A percentile compares a stretch with the other conserved stretches of the same genome.
Conservation (phyloP, 92 coral and sea anemone genomes). For the Epizoanthus illoricatus region DNA sequence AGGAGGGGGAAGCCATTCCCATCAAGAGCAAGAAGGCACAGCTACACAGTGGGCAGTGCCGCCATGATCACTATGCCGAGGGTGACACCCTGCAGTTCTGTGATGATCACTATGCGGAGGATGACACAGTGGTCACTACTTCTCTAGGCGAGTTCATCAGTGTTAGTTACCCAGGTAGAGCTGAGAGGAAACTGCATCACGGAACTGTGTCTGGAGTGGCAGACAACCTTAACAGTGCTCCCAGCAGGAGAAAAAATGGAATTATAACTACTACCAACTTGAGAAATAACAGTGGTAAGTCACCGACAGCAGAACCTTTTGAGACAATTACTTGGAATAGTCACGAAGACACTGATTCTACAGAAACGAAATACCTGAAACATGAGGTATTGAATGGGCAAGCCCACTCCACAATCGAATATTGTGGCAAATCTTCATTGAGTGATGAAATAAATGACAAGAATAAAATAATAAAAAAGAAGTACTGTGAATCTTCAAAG, state of each 20-base stretch:
- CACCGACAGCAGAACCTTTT: neutral
- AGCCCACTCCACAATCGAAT: neutral
- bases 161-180: neutral
- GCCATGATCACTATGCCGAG: conserved; percentile 7
- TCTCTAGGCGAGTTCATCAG: conserved; percentile 17
- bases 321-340: neutral
- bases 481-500: too few relatives aligned
- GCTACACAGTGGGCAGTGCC: neutral
- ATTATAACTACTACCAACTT: neutral
- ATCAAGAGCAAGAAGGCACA: conserved; percentile 36
- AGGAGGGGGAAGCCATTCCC: conserved; percentile 29
- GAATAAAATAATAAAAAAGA: neutral
- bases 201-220: neutral
- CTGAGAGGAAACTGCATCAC: neutral
- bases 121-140: conserved; percentile 9
- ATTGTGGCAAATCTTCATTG: neutral
- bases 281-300: neutral
- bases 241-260: neutral
- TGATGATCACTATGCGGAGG: conserved; percentile 7
- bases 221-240: neutral
- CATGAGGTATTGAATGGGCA: neutral
- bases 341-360: neutral
- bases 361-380: neutral
- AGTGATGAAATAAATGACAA: neutral
- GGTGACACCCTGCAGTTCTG: neutral